Evolutionary conservation across 2,888 invertebrate genomes (phyloP).

Genomic region (Coelopa pilipes): DNA sequence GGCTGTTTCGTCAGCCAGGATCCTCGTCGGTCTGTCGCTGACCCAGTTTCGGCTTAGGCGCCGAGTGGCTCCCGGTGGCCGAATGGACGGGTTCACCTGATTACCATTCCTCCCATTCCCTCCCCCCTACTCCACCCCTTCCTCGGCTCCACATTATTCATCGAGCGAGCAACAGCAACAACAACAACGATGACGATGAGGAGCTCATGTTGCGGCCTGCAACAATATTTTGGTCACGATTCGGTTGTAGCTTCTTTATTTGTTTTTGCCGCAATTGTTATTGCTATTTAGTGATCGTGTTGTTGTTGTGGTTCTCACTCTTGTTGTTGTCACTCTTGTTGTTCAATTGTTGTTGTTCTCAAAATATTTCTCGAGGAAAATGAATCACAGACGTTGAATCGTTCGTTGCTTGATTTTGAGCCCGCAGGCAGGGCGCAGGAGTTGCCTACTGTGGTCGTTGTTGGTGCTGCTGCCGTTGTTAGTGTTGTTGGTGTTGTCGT

Average conservation of each 20-base stretch:
- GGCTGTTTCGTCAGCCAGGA: too few species aligned
- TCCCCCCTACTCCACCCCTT: neutral
- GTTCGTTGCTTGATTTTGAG: neutral
- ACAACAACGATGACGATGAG: neutral
- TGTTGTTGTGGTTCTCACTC: neutral
- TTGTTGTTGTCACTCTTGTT: too few species aligned
- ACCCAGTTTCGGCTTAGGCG: neutral
- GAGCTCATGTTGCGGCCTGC: constrained; percentile 33
- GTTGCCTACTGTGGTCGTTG: too few species aligned
- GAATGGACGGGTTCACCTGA: constrained; percentile 27
- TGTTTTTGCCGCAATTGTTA: neutral
- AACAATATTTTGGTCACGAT: constrained; percentile 44
- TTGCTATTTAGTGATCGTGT: neutral
- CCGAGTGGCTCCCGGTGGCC: neutral
- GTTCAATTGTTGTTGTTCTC: neutral
- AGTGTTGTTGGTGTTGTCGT: too few species aligned
- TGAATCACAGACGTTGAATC: neutral
- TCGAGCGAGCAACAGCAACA: constrained; percentile 3
- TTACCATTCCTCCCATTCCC: constrained; percentile 18
- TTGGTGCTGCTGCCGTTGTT: too few species aligned
- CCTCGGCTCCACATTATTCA: neutral
- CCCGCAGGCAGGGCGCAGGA: too few species aligned
- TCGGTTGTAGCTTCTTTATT: constrained; percentile 44
- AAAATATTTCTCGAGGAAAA: too few species aligned
- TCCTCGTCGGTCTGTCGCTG: neutral